phyloP scores from a whole-genome alignment of 2,113 vertebrate species.

The Platycercus adscitus region DNA sequence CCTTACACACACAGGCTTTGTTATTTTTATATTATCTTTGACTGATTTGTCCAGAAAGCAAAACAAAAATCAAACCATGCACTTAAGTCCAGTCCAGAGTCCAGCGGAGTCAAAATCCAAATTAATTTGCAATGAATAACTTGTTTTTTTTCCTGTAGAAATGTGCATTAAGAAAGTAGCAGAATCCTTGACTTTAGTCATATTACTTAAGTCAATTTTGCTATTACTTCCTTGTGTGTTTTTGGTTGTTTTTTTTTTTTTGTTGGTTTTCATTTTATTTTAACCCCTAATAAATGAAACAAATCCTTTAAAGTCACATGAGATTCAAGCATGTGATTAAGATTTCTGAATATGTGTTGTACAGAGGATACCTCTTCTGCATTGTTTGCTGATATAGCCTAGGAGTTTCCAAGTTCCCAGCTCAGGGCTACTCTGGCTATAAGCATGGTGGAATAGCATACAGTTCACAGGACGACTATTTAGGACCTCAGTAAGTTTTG shows the following conservation, averaged over 20 bases:
- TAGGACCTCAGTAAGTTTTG: background rate
- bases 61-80: background rate
- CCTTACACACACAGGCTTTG: background rate
- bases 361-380: background rate
- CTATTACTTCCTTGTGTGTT: background rate
- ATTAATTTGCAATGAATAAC: fast-evolving
- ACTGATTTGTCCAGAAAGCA: background rate
- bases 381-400: background rate
- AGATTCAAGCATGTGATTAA: background rate
- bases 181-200: background rate
- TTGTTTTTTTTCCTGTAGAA: background rate
- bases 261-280: background rate
- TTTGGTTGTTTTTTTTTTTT: background rate
- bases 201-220: background rate
- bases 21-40: background rate
- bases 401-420: background rate
- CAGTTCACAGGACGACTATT: background rate
- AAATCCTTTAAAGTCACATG: background rate
- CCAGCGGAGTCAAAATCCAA: background rate
- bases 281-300: background rate
- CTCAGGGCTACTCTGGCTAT: background rate
- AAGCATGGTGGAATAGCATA: background rate
- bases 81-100: background rate
- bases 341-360: background rate
- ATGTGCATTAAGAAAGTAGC: background rate